Base-by-base conservation (phyloP, 1,140 invertebrate genomes). In the Heliothis subflexa region DNA sequence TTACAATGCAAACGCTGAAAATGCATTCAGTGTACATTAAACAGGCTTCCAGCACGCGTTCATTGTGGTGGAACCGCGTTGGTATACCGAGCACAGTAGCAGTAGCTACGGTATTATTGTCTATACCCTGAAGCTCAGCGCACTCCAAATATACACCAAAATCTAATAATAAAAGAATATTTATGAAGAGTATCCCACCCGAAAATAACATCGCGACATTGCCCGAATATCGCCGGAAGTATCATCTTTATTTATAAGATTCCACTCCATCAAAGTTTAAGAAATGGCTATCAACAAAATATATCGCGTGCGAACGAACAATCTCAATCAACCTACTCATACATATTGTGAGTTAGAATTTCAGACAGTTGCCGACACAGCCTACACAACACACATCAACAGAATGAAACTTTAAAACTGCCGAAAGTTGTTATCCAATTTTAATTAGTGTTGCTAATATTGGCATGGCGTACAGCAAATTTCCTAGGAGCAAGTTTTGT, bases 361-460 rank as follows among this genome's bases (percentile, higher is more conserved):
- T 11, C 33, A 21, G 9, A 21, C 49, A 33, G 68, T 47, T 59
- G 33, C 54, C 28, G 59, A 1, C 25, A 18, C n/a, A 12, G n/a
- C 68, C 21, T 73, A 61, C 52, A 47, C 33, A 68, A 16, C n/a
- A 18, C 54, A 18, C 61, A 16, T 66, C 62, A 47, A 47, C 62
- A 66, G 25, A 33, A 45, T 72, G n/a, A 57, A 59, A 59, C 28
- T 59, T 73, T 57, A 73, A 73, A 73, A 47, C 52, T 52, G 49
- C 73, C 73, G 59, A 76, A 76, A 73, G 40, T 61, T 73, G 54
- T 73, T 61, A 73, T 59, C 54, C 45, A 57, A 75, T 75, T 61
- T 75, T 64, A 77, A 66, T 77, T 68, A 25, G 33, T 77, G 61
- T 68, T 55, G 61, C 62, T 68, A 75, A 75, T 77, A 77, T 77